phyloP scores from a whole-genome alignment of 2,797 vertebrate genomes.

The Bothrops alternatus region DNA sequence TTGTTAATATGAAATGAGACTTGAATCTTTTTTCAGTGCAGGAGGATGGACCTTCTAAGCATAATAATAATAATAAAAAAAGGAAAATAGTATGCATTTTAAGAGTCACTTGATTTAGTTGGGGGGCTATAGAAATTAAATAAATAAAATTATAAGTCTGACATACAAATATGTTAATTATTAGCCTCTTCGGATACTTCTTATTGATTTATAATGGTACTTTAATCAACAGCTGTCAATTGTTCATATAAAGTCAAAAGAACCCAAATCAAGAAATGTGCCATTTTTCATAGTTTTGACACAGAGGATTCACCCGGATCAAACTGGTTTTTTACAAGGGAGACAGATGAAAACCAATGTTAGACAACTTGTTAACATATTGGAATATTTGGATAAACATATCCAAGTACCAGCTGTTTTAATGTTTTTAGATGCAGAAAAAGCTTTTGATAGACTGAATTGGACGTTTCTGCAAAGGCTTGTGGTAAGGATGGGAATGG shows the following conservation, averaged over 20 bases:
- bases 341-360: too few relatives aligned
- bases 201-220: background rate
- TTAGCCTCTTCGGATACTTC: background rate
- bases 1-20: background rate
- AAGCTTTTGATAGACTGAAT: too few relatives aligned
- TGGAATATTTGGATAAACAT: too few relatives aligned
- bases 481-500: too few relatives aligned
- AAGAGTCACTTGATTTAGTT: background rate
- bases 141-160: background rate
- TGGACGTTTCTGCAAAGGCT: too few relatives aligned
- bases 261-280: background rate
- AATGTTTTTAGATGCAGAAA: too few relatives aligned
- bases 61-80: background rate
- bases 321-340: too few relatives aligned
- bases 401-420: too few relatives aligned
- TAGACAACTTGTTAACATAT: too few relatives aligned
- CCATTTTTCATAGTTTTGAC: too few relatives aligned
- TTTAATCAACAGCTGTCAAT: background rate
- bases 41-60: background rate
- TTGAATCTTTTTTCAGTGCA: background rate
- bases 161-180: background rate
- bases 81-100: background rate
- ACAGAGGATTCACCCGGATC: too few relatives aligned
- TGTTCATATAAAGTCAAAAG: background rate
- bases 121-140: background rate